These are phyloP conservation scores for Phasianus colchicus DNA, from an alignment of 2,113 vertebrate species.

Conservation along the genomic window DNA sequence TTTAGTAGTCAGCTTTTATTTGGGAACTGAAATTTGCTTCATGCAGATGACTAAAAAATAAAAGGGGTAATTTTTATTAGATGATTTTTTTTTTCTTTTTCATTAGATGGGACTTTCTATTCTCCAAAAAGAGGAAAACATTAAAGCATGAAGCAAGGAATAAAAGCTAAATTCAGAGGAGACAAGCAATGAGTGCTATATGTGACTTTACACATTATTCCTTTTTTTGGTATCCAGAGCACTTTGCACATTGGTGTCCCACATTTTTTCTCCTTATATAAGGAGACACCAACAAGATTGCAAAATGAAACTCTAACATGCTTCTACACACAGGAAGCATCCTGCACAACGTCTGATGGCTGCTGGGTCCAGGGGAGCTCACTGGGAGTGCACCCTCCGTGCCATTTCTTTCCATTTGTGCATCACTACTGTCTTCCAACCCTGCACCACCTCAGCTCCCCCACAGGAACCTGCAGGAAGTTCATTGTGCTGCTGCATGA, in stretches of 20 bases:
- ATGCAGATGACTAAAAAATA: neutral
- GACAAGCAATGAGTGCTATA: neutral
- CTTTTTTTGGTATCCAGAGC: neutral
- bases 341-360: neutral
- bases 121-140: neutral
- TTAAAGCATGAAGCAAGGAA: neutral
- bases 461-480: too few species aligned
- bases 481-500: neutral
- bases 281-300: neutral
- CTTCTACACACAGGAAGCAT: neutral
- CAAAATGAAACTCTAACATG: neutral
- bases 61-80: neutral
- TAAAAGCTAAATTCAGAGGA: neutral
- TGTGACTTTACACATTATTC: neutral
- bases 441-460: too few species aligned
- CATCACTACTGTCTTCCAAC: neutral
- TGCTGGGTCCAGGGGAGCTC: neutral
- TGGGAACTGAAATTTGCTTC: neutral
- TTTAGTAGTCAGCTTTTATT: neutral
- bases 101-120: neutral
- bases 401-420: neutral
- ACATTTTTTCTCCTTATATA: neutral
- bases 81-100: neutral
- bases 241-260: neutral
- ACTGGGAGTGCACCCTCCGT: neutral